These are phyloP conservation scores for Heteronetta atricapilla DNA, from an alignment of 2,113 vertebrate genomes.

Conservation along the genomic window DNA sequence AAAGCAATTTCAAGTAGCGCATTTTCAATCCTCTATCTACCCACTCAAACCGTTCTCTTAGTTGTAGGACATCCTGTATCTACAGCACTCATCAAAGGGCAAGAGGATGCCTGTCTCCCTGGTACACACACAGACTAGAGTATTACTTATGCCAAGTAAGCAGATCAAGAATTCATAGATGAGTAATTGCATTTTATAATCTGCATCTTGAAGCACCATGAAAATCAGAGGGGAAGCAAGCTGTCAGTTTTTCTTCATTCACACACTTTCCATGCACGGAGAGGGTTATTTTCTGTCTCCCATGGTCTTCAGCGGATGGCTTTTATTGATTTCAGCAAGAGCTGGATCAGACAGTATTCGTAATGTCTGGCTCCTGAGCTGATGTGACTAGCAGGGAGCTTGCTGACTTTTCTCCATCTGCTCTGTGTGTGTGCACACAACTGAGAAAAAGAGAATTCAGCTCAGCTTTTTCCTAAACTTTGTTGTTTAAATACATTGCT, in stretches of 20 bases:
- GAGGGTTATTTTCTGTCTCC: conserved; percentile 19
- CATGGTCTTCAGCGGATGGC: not conserved
- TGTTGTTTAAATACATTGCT: not conserved
- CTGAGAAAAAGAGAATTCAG: not conserved
- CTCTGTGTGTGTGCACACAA: not conserved
- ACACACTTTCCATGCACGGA: not conserved
- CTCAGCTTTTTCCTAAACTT: not conserved
- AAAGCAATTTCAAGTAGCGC: not conserved
- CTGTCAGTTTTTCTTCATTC: conserved; percentile 15
- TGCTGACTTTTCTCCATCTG: not conserved
- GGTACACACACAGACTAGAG: not conserved
- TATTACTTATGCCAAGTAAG: conserved; percentile 41
- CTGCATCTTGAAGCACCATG: not conserved
- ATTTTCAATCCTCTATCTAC: not conserved
- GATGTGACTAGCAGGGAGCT: conserved; percentile 38
- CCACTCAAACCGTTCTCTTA: not conserved
- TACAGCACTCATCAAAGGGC: not conserved
- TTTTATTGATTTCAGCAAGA: conserved; percentile 33
- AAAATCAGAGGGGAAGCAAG: conserved; percentile 17
- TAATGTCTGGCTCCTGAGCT: conserved; percentile 32
- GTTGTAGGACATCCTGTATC: not conserved
- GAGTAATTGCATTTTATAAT: conserved; percentile 12
- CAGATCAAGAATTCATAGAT: conserved; percentile 11
- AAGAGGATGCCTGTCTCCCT: not conserved
- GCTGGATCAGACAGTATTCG: not conserved